Percentiles rank a stretch among this genome's conserved stretches.
phyloP scores from a whole-genome alignment of 1,140 invertebrate species.

The Atta colombica region DNA sequence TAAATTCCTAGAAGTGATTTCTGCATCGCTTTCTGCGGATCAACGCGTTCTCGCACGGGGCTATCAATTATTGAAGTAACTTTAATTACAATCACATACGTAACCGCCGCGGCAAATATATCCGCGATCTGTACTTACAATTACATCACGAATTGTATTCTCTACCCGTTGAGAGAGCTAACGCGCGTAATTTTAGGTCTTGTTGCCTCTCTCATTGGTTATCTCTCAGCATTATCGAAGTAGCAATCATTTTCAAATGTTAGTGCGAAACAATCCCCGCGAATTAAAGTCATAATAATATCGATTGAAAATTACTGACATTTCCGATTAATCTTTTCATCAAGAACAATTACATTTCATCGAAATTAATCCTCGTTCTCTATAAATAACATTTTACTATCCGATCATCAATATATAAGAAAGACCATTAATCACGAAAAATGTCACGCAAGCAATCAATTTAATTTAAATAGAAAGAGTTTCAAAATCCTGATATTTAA shows the following conservation, averaged over 20 bases:
- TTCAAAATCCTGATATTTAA: neutral
- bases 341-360: constrained; percentile 12
- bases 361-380: constrained; percentile 13
- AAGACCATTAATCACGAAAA: neutral
- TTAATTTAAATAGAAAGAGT: too few relatives aligned
- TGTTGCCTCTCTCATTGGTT: constrained; percentile 48
- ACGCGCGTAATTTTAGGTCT: constrained; percentile 55
- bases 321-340: constrained; percentile 32
- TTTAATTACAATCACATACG: constrained; percentile 61
- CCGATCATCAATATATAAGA: neutral
- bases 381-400: neutral
- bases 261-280: constrained; percentile 16
- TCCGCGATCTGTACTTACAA: constrained; percentile 51
- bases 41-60: constrained; percentile 38
- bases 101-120: constrained; percentile 47
- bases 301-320: constrained; percentile 43
- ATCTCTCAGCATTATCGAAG: constrained; percentile 54
- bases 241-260: constrained; percentile 49
- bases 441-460: neutral
- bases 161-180: constrained; percentile 41
- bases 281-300: constrained; percentile 49
- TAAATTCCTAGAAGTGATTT: constrained; percentile 58
- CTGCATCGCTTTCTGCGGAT: constrained; percentile 27
- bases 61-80: constrained; percentile 64
- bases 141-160: constrained; percentile 57